Evolutionary conservation across 2,113 vertebrate genomes (phyloP), one percentile per base, ranked within the genome.

Genomic region (Clarias gariepinus): DNA sequence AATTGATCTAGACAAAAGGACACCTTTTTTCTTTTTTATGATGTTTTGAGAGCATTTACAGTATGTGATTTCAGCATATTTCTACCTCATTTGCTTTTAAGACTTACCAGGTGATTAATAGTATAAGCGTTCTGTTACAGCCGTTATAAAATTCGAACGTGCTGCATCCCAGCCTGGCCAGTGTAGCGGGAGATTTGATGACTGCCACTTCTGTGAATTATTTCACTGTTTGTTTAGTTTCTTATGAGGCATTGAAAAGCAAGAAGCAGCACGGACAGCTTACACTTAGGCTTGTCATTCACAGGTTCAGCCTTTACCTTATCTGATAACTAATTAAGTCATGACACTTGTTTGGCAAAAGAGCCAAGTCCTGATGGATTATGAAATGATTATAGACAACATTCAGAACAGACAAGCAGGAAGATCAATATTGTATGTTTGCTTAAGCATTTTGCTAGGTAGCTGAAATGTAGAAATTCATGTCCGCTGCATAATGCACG

Each of bases 321-420:
- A 90, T 91, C 88, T 89, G 77, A 90, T 87, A 87, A 90, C 91
- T 93, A 93, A 94, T 94, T 92, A 92, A 94, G 90, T 90, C 87
- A 66, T 92, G 90, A 90, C 90, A 90, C 86, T 87, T 89, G 74
- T 84, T 90, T 94, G 93, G 93, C 91, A 77, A 90, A 82, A 83
- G 89, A 85, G 89, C 84, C 85, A 90, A 79, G 61, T 82, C 84
- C 69, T 25, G 82, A 88, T 82, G 82, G 86, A 87, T 81, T 78
- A 85, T 90, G 86, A 89, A 90, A 82, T 90, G 86, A 91, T 91
- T 88, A 86, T 89, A 92, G 88, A 90, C 71, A 85, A 36, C 86
- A 89, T 91, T 88, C 82, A 81, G 89, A 91, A 87, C 79, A 88
- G 85, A 85, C 77, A 86, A 88, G 86, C 41, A 74, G 87, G 66